phyloP scores from a whole-genome alignment of 1,140 invertebrate genomes.

The Arion vulgaris region DNA sequence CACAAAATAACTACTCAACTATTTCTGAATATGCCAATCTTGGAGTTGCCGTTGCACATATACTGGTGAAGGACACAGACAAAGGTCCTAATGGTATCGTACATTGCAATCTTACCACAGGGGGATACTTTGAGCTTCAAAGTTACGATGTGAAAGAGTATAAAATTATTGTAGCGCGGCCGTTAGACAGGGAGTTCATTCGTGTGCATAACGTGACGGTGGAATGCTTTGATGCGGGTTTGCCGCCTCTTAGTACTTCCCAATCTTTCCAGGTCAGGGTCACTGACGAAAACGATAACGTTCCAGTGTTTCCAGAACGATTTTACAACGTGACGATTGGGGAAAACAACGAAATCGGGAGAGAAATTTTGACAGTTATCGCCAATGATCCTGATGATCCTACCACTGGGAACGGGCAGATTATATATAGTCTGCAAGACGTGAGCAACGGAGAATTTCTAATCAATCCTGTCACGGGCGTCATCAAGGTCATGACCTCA shows the following conservation, averaged over 20 bases:
- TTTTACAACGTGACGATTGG: conserved; percentile 45
- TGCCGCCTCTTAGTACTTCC: conserved; percentile 81
- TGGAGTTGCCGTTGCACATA: conserved; percentile 59
- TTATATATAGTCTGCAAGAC: conserved; percentile 50
- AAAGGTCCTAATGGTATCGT: conserved; percentile 60
- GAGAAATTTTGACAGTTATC: conserved; percentile 77
- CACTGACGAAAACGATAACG: conserved; percentile 92
- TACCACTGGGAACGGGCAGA: conserved; percentile 73
- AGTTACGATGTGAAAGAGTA: conserved; percentile 61
- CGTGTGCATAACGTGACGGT: conserved; percentile 84
- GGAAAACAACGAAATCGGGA: conserved; percentile 61
- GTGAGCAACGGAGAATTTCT: conserved; percentile 38
- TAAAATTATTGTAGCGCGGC: conserved; percentile 71
- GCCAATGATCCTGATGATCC: conserved; percentile 88
- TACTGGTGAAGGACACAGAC: conserved; percentile 60
- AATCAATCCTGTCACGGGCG: conserved; percentile 40
- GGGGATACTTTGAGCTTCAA: conserved; percentile 58
- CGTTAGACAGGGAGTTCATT: conserved; percentile 84
- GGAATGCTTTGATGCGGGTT: conserved; percentile 84
- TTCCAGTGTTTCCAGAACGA: conserved; percentile 80
- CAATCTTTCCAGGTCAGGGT: conserved; percentile 86
- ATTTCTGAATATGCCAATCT: conserved; percentile 58
- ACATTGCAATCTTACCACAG: conserved; percentile 50
- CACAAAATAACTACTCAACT: conserved; percentile 42
- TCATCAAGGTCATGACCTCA: conserved; percentile 42